A percentile compares a stretch with the other conserved stretches of the same genome.
Evolutionary conservation across 2,797 vertebrate species (phyloP).

Genomic region (Furcifer pardalis): DNA sequence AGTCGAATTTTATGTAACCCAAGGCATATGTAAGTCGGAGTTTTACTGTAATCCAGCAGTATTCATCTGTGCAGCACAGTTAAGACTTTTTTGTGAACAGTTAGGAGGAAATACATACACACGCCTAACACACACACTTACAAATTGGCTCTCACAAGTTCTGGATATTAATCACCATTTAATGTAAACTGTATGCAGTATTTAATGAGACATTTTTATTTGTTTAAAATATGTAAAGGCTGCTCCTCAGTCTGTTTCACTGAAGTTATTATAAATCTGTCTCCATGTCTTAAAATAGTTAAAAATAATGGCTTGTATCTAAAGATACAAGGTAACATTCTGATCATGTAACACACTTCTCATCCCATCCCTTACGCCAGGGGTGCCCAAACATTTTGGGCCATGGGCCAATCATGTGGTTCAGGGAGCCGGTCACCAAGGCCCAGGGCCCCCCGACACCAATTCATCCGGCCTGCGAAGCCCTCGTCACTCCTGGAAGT

Average conservation of each 20-base stretch:
- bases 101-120: not conserved
- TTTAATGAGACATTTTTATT: not conserved
- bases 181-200: not conserved
- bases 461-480: too few relatives aligned
- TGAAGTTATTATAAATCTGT: not conserved
- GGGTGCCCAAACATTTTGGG: too few relatives aligned
- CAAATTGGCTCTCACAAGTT: too few relatives aligned
- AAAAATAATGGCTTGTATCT: not conserved
- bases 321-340: not conserved
- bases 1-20: too few relatives aligned
- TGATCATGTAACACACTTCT: not conserved
- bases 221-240: not conserved
- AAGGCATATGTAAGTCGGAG: too few relatives aligned
- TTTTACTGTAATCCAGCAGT: not conserved
- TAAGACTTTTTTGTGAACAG: not conserved
- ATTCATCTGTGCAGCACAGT: not conserved
- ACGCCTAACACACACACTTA: too few relatives aligned
- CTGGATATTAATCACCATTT: too few relatives aligned
- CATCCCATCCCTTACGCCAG: too few relatives aligned
- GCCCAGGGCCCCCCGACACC: too few relatives aligned
- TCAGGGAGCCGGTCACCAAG: too few relatives aligned
- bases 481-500: too few relatives aligned
- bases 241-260: not conserved
- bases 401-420: too few relatives aligned
- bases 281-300: not conserved